These are phyloP conservation scores for Cricetomys ansorgei DNA, from an alignment of 2,113 vertebrate species.

Conservation along the genomic window DNA sequence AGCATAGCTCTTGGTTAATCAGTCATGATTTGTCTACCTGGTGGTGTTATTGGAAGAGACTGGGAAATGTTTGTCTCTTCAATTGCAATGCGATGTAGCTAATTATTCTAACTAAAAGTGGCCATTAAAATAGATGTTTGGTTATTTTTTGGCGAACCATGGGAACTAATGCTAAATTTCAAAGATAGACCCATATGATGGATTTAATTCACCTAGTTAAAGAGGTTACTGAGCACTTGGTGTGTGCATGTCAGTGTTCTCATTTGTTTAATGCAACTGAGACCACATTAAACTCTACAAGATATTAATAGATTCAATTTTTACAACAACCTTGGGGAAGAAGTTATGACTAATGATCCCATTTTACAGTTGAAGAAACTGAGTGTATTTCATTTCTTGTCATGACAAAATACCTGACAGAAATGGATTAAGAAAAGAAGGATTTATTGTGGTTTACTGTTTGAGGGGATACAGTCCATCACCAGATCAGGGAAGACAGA, in stretches of 20 bases:
- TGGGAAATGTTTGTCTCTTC: conserved; percentile 46
- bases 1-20: conserved; percentile 77
- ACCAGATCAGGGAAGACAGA: background rate
- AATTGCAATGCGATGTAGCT: conserved; percentile 15
- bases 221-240: background rate
- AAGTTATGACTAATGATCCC: conserved; percentile 20
- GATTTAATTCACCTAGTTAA: background rate
- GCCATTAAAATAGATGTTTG: conserved; percentile 51
- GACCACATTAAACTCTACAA: conserved; percentile 25
- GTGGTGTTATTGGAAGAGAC: conserved; percentile 60
- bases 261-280: background rate
- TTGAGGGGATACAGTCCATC: background rate
- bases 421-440: background rate
- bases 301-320: conserved; percentile 2
- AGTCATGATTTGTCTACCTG: conserved; percentile 77
- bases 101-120: conserved; percentile 68
- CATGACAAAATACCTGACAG: background rate
- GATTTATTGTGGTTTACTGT: background rate
- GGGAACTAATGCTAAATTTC: conserved; percentile 26
- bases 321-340: background rate
- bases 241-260: background rate
- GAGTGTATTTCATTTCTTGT: background rate
- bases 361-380: background rate
- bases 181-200: background rate
- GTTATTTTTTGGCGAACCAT: background rate